These are phyloP conservation scores for Drosophila demipolita DNA, from an alignment of 2,888 invertebrate species.

Conservation along the genomic window DNA sequence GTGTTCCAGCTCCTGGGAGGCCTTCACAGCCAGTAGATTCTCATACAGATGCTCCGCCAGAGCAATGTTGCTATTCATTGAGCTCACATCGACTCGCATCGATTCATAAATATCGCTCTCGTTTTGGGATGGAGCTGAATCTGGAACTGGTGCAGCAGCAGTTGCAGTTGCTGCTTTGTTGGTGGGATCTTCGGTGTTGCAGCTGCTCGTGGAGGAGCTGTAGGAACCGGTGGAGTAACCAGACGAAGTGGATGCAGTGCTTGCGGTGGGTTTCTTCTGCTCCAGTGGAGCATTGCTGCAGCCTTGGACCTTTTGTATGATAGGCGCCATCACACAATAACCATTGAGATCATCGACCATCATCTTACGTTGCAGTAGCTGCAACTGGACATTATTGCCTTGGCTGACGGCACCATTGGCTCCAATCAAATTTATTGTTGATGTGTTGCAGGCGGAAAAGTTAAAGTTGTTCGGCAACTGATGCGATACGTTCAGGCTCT, in stretches of 20 bases:
- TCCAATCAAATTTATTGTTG: conserved; percentile 84
- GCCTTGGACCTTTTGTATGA: conserved; percentile 62
- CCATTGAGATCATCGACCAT: conserved; percentile 84
- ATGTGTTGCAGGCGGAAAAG: conserved; percentile 84
- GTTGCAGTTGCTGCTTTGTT: conserved; percentile 4
- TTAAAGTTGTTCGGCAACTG: conserved; percentile 84
- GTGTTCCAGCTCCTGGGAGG: conserved; percentile 77
- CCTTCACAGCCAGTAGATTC: conserved; percentile 80
- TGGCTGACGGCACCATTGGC: conserved; percentile 78
- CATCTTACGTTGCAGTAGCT: conserved; percentile 64
- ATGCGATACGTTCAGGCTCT: conserved; percentile 83
- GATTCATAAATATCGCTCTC: conserved; percentile 82
- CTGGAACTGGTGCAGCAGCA: neutral
- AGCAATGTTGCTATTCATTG: conserved; percentile 51
- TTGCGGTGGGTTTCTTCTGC: conserved; percentile 42
- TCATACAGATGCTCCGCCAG: conserved; percentile 82
- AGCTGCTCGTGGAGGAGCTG: conserved; percentile 72
- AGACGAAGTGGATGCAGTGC: conserved; percentile 75
- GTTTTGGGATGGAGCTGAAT: conserved; percentile 29
- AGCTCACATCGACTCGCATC: conserved; percentile 63
- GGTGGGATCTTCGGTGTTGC: conserved; percentile 61
- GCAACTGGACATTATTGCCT: conserved; percentile 25
- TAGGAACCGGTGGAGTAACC: conserved; percentile 81
- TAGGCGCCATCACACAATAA: conserved; percentile 85
- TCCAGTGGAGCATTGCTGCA: conserved; percentile 13